Conservation (phyloP, 2,113 vertebrate species). For the Datnioides undecimradiatus region DNA sequence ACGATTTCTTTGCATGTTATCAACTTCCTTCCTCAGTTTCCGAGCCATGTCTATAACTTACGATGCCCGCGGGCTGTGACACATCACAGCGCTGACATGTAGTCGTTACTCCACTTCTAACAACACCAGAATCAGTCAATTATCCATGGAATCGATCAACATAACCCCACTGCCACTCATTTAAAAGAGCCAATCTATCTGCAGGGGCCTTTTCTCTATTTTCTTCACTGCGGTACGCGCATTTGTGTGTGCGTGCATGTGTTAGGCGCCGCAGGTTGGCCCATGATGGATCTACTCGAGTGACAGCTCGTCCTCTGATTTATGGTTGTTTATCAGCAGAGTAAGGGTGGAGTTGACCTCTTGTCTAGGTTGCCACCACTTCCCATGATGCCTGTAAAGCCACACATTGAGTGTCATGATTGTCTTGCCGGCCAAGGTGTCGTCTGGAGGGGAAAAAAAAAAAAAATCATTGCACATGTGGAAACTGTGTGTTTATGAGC, state of each 20-base stretch:
- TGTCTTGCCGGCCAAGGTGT: background rate
- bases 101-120: slow-evolving; percentile 69
- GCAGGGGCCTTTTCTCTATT: slow-evolving; percentile 43
- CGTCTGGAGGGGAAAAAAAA: background rate
- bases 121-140: slow-evolving; percentile 77
- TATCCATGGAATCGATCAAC: slow-evolving; percentile 76
- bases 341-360: slow-evolving; percentile 55
- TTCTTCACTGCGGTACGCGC: background rate
- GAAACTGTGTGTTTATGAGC: background rate
- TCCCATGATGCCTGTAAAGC: slow-evolving; percentile 45
- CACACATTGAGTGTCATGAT: slow-evolving; percentile 6
- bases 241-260: background rate
- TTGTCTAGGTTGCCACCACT: slow-evolving; percentile 28
- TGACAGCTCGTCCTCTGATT: slow-evolving; percentile 67
- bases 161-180: slow-evolving; percentile 69
- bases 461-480: background rate
- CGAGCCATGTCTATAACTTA: slow-evolving; percentile 37
- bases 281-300: slow-evolving; percentile 67
- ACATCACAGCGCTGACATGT: slow-evolving; percentile 53
- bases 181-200: slow-evolving; percentile 76
- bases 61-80: slow-evolving; percentile 50
- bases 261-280: slow-evolving; percentile 8
- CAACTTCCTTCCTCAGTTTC: slow-evolving; percentile 22
- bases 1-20: slow-evolving; percentile 18
- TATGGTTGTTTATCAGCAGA: slow-evolving; percentile 62